Evolutionary conservation across 2,888 invertebrate genomes (phyloP), one percentile per base, ranked within the genome.

Genomic region (Cheilosia vulpina): DNA sequence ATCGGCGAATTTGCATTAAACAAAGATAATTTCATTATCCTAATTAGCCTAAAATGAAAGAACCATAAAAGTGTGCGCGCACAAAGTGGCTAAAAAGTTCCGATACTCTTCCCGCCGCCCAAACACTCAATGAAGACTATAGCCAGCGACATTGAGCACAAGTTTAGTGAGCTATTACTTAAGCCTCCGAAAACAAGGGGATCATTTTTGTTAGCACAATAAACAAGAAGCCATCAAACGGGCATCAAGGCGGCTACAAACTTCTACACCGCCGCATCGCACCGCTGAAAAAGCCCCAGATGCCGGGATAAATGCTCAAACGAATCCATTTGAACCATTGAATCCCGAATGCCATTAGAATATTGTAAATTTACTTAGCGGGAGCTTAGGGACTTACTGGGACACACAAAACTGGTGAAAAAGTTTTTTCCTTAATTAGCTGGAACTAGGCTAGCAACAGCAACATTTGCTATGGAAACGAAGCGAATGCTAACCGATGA

Each of bases 11-110:
- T 77, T 77, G 60, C 71, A 60, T 62, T 77, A 55, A 72, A 72
- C 65, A 82, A 77, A 73, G 62, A 77, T 82, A 82, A 82, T 82
- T 82, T 77, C 71, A 82, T 77, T 82, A 77, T 82, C 77, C 62
- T 82, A 77, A 82, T 77, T 77, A 77, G 62, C 66, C 77, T 34
- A 9, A 55, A 82, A 62, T 60, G 72, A 71, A 81, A 53, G 65
- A 65, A 82, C 62, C 75, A 62, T 73, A 71, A 71, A 77, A 82
- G 66, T 62, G 55, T 38, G 66, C 47, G 31, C 69, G 69, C 38
- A 13, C 38, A 50, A 81, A 63, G 34, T 69, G 63, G 38, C 57
- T 63, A 41, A 1, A 57, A 69, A 81, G 57, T 63, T 75, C 73
- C n/a, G 17, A 55, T 31, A 31, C 55, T 53, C 34, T 24, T 60